Percentiles rank a stretch among this genome's conserved stretches.
phyloP scores from a whole-genome alignment of 2,797 vertebrate species.

The Rhinichthys osculus region DNA sequence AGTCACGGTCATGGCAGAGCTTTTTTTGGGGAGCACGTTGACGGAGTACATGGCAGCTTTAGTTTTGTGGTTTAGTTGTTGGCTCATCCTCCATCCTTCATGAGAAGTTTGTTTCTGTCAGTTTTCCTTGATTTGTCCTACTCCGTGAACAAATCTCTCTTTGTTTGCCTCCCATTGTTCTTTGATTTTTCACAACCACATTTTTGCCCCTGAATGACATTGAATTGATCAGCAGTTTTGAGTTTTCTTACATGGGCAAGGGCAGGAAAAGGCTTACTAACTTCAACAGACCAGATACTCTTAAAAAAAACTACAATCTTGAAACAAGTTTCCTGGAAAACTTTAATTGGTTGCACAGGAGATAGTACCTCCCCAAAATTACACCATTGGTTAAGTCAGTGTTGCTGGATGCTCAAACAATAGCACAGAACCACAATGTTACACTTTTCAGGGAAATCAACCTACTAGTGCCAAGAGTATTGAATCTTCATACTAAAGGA shows the following conservation, averaged over 20 bases:
- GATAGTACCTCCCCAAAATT: not conserved
- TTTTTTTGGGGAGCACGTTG: not conserved
- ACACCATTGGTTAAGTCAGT: not conserved
- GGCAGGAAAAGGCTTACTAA: not conserved
- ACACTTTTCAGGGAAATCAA: not conserved
- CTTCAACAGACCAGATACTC: not conserved
- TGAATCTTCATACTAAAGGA: not conserved
- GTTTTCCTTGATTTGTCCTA: conserved; percentile 78
- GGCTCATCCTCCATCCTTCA: conserved; percentile 61
- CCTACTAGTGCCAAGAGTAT: not conserved
- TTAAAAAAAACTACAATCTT: not conserved
- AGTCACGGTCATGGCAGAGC: not conserved
- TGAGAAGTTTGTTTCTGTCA: conserved; percentile 77
- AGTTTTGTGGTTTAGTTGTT: conserved; percentile 73
- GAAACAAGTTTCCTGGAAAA: not conserved
- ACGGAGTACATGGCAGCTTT: conserved; percentile 61
- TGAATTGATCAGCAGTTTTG: conserved; percentile 74
- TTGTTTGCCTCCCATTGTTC: conserved; percentile 67
- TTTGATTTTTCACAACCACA: not conserved
- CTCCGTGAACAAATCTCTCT: conserved; percentile 81
- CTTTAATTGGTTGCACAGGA: conserved; percentile 3
- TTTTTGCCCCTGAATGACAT: conserved; percentile 64
- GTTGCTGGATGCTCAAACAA: not conserved
- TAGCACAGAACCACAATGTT: not conserved
- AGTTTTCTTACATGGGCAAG: conserved; percentile 41